Evolutionary conservation across 2,797 vertebrate genomes (phyloP), one percentile per base, ranked within the genome.

Genomic region (Schizopygopsis malacanthus): DNA sequence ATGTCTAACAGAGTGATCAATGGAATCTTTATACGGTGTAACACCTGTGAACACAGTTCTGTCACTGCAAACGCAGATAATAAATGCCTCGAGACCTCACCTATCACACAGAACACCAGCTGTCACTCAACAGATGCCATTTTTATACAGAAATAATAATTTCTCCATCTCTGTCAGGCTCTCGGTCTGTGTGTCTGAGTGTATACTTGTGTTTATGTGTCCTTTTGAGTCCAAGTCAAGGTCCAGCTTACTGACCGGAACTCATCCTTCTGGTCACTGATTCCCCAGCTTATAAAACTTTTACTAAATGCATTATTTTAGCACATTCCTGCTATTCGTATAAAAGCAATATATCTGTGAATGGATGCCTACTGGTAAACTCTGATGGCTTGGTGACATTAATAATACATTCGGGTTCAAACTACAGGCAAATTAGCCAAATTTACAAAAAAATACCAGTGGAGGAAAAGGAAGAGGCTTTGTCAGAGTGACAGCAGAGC

Each of bases 241-340:
- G 89, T 90, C 87, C 85, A 83, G 69, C 73, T 85, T 80, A 88
- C 50, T 83, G 78, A 85, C 87, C 82, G 75, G 83, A 85, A 84
- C 85, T 72, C 72, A 81, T 77, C 54, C 77, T 65, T 69, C 54
- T 87, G 81, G 89, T 92, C 50, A 63, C 84, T 0, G 88, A 81
- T 20, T 86, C 85, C 37, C 91, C 86, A n/a, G 65, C 33, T 84
- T 78, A 59, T 78, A 25, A 56, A 63, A 10, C 39, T 50, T 65
- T 50, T 43, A 28, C 39, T 43, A 61, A 61, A 28, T 61, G 8
- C 54, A 43, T 6, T 2, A 15, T 41, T 73, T 61, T 43, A 22
- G 39, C 50, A n/a, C 37, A 13, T 69, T 67, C 65, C 12, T 16
- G 20, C 12, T 6, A 59, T n/a, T 39, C 18, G 56, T 77, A 56